These are phyloP conservation scores for Thelaira solivaga DNA, from an alignment of 2,888 invertebrate species.

Conservation along the genomic window DNA sequence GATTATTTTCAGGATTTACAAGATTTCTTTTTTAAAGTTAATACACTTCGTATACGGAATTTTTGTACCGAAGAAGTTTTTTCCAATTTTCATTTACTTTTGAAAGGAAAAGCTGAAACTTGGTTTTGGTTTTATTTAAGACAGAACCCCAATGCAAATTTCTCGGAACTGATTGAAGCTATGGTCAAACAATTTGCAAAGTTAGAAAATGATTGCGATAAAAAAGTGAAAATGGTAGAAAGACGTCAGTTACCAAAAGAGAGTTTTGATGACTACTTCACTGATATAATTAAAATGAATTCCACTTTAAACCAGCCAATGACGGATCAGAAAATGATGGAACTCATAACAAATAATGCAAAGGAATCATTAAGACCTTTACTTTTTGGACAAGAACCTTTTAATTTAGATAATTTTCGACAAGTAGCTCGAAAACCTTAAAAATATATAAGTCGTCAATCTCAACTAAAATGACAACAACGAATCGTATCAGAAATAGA, in stretches of 20 bases:
- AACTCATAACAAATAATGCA: slow-evolving; percentile 6
- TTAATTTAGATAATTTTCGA: neutral
- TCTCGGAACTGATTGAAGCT: neutral
- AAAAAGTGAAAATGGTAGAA: slow-evolving; percentile 9
- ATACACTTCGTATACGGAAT: neutral
- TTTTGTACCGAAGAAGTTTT: neutral
- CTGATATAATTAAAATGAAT: slow-evolving; percentile 11
- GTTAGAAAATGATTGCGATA: slow-evolving; percentile 11
- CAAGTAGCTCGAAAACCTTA: neutral
- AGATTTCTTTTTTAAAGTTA: slow-evolving; percentile 2
- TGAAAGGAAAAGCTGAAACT: slow-evolving; percentile 20
- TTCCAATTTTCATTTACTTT: neutral
- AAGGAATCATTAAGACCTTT: neutral
- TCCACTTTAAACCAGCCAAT: neutral
- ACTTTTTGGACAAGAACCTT: neutral
- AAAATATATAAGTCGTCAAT: neutral
- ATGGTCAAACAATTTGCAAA: slow-evolving; percentile 1
- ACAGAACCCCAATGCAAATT: neutral
- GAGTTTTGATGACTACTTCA: slow-evolving; percentile 5
- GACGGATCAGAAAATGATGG: slow-evolving; percentile 16
- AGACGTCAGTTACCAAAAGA: neutral
- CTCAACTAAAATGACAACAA: neutral
- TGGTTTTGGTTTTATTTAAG: slow-evolving; percentile 22
- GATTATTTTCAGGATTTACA: neutral
- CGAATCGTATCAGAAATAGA: neutral